Evolutionary conservation across 2,113 vertebrate species (phyloP).

Genomic region (Labeo catla): DNA sequence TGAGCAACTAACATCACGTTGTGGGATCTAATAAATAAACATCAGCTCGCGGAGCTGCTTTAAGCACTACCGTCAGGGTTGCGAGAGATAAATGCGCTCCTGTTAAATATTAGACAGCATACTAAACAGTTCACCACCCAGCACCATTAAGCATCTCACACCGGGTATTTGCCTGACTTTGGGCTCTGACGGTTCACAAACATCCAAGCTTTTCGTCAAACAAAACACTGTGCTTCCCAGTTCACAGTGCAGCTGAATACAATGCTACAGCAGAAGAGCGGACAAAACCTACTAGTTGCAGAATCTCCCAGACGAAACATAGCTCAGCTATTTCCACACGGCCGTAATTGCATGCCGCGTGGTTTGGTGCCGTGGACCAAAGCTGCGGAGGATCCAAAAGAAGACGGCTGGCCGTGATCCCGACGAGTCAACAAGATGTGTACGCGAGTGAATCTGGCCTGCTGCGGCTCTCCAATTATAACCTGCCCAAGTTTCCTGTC

Average conservation of each 20-base stretch:
- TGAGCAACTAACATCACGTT: slow-evolving; percentile 23
- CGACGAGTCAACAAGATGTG: slow-evolving; percentile 43
- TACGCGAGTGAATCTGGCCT: slow-evolving; percentile 50
- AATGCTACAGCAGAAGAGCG: slow-evolving; percentile 46
- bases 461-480: slow-evolving; percentile 62
- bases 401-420: slow-evolving; percentile 60
- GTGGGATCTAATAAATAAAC: slow-evolving; percentile 28
- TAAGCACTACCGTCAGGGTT: not conserved
- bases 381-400: slow-evolving; percentile 49
- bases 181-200: not conserved
- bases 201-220: slow-evolving; percentile 18
- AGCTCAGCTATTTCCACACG: slow-evolving; percentile 65
- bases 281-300: slow-evolving; percentile 65
- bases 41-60: not conserved
- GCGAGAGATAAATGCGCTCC: not conserved
- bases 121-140: slow-evolving; percentile 17
- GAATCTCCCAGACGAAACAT: slow-evolving; percentile 61
- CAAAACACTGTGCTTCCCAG: slow-evolving; percentile 59
- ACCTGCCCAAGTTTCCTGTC: slow-evolving; percentile 63
- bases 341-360: slow-evolving; percentile 69
- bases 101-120: slow-evolving; percentile 25
- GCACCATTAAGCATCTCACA: slow-evolving; percentile 25
- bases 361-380: slow-evolving; percentile 62
- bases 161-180: slow-evolving; percentile 17
- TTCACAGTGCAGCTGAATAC: slow-evolving; percentile 26